These are phyloP conservation scores for Furnarius figulus DNA, from an alignment of 2,113 vertebrate genomes.

Conservation along the genomic window DNA sequence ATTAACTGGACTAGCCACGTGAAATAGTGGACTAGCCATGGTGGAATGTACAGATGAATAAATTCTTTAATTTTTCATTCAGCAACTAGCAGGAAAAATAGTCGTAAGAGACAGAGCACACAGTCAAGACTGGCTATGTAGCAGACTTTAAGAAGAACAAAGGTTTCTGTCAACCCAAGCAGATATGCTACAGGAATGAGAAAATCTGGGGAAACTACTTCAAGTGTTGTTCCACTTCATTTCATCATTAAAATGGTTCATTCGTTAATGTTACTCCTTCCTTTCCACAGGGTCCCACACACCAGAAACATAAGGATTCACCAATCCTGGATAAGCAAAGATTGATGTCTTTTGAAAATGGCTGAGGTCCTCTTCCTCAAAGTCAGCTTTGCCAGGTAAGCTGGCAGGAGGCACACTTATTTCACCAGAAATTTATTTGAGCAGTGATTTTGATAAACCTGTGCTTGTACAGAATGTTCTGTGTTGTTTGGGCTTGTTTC, in stretches of 20 bases:
- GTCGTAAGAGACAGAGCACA: neutral
- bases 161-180: neutral
- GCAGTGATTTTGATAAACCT: neutral
- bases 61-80: conserved; percentile 38
- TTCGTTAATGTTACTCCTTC: neutral
- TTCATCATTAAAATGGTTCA: neutral
- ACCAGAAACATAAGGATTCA: neutral
- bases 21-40: neutral
- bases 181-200: neutral
- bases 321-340: neutral
- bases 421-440: neutral
- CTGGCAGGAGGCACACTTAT: neutral
- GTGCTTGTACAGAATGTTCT: neutral
- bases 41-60: conserved; percentile 5
- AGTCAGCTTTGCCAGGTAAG: neutral
- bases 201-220: neutral
- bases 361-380: neutral
- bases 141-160: neutral
- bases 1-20: conserved; percentile 45
- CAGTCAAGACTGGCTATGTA: neutral
- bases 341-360: neutral
- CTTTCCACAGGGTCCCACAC: neutral
- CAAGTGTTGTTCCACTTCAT: neutral
- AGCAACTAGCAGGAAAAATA: conserved; percentile 13
- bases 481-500: neutral